These are phyloP conservation scores for Xylocopa sonorina DNA, from an alignment of 1,140 invertebrate genomes.

Conservation along the genomic window DNA sequence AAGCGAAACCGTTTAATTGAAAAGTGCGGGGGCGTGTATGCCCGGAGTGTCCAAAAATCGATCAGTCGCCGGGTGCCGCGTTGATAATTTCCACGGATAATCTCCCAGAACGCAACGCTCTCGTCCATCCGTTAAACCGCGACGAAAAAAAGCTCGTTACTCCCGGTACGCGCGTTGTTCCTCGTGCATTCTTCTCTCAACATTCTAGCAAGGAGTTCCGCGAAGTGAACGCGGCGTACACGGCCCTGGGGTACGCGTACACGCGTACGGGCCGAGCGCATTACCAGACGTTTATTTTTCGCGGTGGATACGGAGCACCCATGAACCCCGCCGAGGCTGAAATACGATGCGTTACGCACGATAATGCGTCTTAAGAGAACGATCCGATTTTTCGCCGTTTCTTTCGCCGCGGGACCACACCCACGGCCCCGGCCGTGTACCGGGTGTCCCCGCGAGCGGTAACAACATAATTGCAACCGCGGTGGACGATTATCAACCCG, in stretches of 20 bases:
- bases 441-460: conserved; percentile 27
- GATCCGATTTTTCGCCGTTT: conserved; percentile 33
- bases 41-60: no score
- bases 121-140: no score
- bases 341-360: conserved; percentile 52
- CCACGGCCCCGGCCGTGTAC: conserved; percentile 21
- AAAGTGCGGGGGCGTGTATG: no score
- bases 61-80: no score
- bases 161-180: no score
- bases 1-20: no score
- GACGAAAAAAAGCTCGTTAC: no score
- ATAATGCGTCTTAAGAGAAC: conserved; percentile 47
- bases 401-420: conserved; percentile 32
- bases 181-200: no score
- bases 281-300: conserved; percentile 46
- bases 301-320: conserved; percentile 13
- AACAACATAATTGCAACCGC: conserved; percentile 26
- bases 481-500: not conserved
- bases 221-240: no score
- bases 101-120: no score
- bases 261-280: not conserved
- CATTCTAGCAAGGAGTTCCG: not conserved
- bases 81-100: no score
- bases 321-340: conserved; percentile 19
- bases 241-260: not conserved